Percentiles rank a stretch among this genome's conserved stretches.
These are phyloP conservation scores for Bostrychus sinensis DNA, from an alignment of 2,113 vertebrate species.

Conservation along the genomic window DNA sequence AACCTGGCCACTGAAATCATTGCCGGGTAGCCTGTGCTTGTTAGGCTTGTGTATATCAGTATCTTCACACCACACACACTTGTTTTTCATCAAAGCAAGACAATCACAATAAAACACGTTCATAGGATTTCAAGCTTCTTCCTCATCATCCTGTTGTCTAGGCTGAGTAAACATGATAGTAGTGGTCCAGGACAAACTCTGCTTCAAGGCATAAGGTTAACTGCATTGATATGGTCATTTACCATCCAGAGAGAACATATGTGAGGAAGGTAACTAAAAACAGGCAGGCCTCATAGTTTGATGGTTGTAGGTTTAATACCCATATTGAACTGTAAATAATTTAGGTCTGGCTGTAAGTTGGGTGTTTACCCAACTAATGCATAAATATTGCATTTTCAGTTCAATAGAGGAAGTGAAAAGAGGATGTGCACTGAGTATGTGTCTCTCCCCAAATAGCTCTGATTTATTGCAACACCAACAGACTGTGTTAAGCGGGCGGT, in stretches of 20 bases:
- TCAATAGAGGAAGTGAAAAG: conserved; percentile 55
- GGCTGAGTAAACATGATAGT: conserved; percentile 40
- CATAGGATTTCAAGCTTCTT: conserved; percentile 18
- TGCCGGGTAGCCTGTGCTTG: conserved; percentile 21
- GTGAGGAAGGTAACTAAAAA: background rate
- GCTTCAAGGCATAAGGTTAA: conserved; percentile 47
- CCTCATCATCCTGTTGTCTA: conserved; percentile 11
- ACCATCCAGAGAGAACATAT: conserved; percentile 4
- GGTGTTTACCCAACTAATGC: too few relatives aligned
- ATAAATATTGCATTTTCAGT: background rate
- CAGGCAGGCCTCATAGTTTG: too few relatives aligned
- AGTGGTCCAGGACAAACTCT: conserved; percentile 39
- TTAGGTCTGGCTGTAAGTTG: too few relatives aligned
- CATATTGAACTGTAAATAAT: background rate
- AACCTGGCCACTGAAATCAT: conserved; percentile 19
- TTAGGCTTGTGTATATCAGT: conserved; percentile 17
- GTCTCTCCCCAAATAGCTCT: background rate
- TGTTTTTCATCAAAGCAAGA: conserved; percentile 37
- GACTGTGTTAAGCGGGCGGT: background rate
- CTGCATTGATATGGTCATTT: conserved; percentile 38
- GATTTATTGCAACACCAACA: background rate
- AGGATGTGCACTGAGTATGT: conserved; percentile 24
- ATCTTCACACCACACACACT: conserved; percentile 1
- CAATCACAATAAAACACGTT: conserved; percentile 24
- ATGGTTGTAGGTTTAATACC: too few relatives aligned